phyloP scores from a whole-genome alignment of 1,140 invertebrate genomes.

The Nephila pilipes region DNA sequence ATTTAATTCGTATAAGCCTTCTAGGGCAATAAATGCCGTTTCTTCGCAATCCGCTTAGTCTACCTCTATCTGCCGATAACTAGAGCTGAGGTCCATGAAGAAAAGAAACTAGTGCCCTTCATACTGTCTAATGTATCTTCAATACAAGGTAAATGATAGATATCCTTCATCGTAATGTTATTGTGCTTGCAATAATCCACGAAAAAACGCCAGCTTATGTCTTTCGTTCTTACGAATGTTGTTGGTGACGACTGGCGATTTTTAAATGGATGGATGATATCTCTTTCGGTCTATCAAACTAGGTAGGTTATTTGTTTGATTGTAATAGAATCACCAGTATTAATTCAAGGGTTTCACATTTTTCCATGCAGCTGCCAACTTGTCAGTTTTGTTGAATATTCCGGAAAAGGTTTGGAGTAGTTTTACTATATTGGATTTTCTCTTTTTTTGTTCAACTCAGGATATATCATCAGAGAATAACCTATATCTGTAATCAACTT shows the following conservation, averaged over 20 bases:
- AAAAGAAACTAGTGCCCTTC: not conserved
- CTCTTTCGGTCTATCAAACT: not conserved
- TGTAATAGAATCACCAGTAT: not conserved
- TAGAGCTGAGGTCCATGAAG: not conserved
- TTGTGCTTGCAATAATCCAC: not conserved
- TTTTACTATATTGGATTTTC: not conserved
- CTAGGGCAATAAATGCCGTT: too few relatives aligned
- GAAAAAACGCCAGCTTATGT: not conserved
- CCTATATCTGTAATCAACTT: too few relatives aligned
- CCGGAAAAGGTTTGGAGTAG: not conserved
- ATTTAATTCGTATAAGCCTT: not conserved
- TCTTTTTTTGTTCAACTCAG: too few relatives aligned
- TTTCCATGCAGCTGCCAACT: not conserved
- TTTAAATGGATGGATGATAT: slow-evolving; percentile 10
- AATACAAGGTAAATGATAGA: not conserved
- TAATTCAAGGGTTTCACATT: not conserved
- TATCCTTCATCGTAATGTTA: not conserved
- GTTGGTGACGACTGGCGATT: slow-evolving; percentile 81
- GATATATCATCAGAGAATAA: too few relatives aligned
- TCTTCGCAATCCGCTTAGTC: not conserved
- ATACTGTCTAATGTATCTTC: not conserved
- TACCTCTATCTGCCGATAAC: not conserved
- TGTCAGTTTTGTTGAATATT: not conserved
- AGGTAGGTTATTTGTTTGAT: not conserved
- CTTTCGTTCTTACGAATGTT: slow-evolving; percentile 81